Base-by-base conservation (phyloP, 30 jellyfish, hydroid and myxozoan genomes). In the Hydra vulgaris region DNA sequence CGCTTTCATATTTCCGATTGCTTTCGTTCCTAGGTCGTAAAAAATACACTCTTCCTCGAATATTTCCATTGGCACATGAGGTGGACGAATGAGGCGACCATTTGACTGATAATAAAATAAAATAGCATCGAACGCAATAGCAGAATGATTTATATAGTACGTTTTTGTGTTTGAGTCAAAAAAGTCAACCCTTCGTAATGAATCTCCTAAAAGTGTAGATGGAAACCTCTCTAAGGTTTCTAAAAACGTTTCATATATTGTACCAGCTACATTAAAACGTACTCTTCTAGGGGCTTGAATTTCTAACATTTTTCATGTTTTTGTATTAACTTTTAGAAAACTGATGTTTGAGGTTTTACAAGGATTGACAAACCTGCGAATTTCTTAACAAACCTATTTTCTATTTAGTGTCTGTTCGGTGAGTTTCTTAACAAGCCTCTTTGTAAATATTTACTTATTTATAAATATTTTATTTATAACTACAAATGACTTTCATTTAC, bases 51-150 rank as follows among this genome's bases (percentile, higher is more conserved):
- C 98, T 25, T 70, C 18, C 52, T 86, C 95, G 73, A 92, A 92
- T 21, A 70, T 85, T 22, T 81, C 85, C 95, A 87, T 87, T 8
- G 83, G 78, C 23, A 82, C 40, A 24, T 70, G 92, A 17, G 74
- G 68, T 0, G 98, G 98, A 17, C 95, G 83, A 18, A 76, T 73
- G 5, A 92, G 87, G 69, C 92, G 78, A 18, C 98, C 98, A 19
- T 25, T 76, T 26, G 96, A 87, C 73, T 92, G 98, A 73, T 87
- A 92, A 68, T 80, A 87, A 83, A 83, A 92, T 68, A 92, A 74
- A 27, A 92, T 77, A 3, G 98, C 98, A 22, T 92, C 98, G 54
- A 92, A 92, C 0, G 98, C 89, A 0, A 71, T 26, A 23, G 95
- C 88, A 53, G 88, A 70, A 19, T 95, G 89, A 26, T 92, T 80